phyloP scores from a whole-genome alignment of 2,113 vertebrate genomes.

The Potamarius usumacintae region DNA sequence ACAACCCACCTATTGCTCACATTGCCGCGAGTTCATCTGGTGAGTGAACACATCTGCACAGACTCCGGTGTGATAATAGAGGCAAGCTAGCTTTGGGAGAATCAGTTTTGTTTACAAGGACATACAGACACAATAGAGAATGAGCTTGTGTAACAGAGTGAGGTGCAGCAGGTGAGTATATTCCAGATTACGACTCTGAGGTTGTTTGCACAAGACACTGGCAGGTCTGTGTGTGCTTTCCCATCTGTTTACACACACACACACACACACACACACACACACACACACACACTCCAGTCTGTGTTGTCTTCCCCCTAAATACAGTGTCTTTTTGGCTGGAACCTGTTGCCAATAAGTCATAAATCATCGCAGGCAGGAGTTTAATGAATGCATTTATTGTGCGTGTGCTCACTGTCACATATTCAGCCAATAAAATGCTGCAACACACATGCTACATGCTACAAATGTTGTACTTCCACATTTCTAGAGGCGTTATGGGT shows the following conservation, averaged over 20 bases:
- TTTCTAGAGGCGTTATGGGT: not conserved
- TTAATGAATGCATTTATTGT: slow-evolving; percentile 3
- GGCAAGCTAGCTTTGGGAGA: not conserved
- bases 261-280: not conserved
- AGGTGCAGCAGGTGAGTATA: not conserved
- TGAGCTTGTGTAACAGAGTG: not conserved
- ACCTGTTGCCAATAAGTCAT: slow-evolving; percentile 9
- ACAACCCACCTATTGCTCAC: slow-evolving; percentile 94
- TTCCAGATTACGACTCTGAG: not conserved
- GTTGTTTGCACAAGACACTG: slow-evolving; percentile 22
- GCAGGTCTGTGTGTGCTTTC: slow-evolving; percentile 1
- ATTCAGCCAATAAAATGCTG: not conserved
- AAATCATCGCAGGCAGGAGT: not conserved
- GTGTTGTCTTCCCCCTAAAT: slow-evolving; percentile 8
- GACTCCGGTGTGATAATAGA: not conserved
- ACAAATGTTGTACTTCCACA: not conserved
- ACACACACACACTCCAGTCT: slow-evolving; percentile 11
- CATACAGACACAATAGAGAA: not conserved
- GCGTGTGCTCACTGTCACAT: not conserved
- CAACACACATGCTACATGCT: not conserved
- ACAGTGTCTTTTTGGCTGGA: slow-evolving; percentile 1
- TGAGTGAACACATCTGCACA: slow-evolving; percentile 57
- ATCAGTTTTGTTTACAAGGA: not conserved
- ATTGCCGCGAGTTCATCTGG: slow-evolving; percentile 98
- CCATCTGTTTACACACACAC: not conserved